These are phyloP conservation scores for Scaptomyza pallida DNA, from an alignment of 1,140 invertebrate species.

Conservation along the genomic window DNA sequence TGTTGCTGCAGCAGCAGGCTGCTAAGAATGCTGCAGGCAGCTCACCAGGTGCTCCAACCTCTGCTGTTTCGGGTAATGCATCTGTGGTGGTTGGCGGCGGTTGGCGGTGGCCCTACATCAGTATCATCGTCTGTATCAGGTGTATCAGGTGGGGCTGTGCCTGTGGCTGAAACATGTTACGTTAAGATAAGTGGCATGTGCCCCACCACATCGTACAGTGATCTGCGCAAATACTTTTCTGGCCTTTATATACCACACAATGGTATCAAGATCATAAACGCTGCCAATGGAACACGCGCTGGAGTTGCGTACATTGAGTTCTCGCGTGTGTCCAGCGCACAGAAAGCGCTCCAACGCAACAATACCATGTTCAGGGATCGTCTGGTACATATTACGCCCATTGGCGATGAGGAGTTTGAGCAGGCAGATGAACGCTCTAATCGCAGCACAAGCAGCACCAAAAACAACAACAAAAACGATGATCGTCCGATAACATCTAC, in stretches of 20 bases:
- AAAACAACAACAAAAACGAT: background rate
- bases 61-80: background rate
- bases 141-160: too few species aligned
- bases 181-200: slow-evolving; percentile 90
- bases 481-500: background rate
- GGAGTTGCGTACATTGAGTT: slow-evolving; percentile 93
- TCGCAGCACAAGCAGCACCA: slow-evolving; percentile 22
- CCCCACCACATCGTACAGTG: slow-evolving; percentile 88
- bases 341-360: slow-evolving; percentile 88
- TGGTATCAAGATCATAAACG: slow-evolving; percentile 93
- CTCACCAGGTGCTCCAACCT: slow-evolving; percentile 1
- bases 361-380: slow-evolving; percentile 87
- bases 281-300: slow-evolving; percentile 90
- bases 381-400: slow-evolving; percentile 59
- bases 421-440: slow-evolving; percentile 56
- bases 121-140: background rate
- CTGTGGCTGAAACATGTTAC: slow-evolving; percentile 85
- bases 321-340: slow-evolving; percentile 87
- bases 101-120: background rate
- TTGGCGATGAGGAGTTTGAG: slow-evolving; percentile 73
- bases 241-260: slow-evolving; percentile 91
- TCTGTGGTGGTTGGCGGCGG: background rate
- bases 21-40: slow-evolving; percentile 34
- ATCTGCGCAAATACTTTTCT: slow-evolving; percentile 92
- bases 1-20: slow-evolving; percentile 59